These are phyloP conservation scores for Neotoma lepida DNA, from an alignment of 2,113 vertebrate species.

Conservation along the genomic window DNA sequence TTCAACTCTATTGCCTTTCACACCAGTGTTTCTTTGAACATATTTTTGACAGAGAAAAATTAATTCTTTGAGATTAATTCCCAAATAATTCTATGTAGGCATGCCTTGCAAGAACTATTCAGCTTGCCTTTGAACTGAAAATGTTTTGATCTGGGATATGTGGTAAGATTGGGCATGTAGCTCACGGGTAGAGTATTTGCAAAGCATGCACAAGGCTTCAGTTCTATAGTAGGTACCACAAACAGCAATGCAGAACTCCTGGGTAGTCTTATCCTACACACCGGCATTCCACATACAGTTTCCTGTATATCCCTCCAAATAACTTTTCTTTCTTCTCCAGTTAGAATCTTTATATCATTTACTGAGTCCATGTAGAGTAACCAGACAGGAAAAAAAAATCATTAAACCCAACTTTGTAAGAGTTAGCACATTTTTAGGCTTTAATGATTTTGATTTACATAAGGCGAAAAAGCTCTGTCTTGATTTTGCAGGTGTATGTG, in stretches of 20 bases:
- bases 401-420: constrained; percentile 6
- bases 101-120: neutral
- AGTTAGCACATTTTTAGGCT: constrained; percentile 39
- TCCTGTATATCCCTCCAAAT: neutral
- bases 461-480: neutral
- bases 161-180: neutral
- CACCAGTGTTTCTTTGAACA: constrained; percentile 37
- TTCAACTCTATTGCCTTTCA: constrained; percentile 52
- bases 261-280: neutral
- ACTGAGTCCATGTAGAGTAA: constrained; percentile 16
- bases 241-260: neutral
- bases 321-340: neutral
- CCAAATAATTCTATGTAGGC: constrained; percentile 31
- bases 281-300: neutral
- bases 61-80: constrained; percentile 64
- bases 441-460: neutral
- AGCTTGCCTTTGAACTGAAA: constrained; percentile 37
- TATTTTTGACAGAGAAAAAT: constrained; percentile 55
- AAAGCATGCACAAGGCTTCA: neutral
- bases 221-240: neutral
- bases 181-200: neutral
- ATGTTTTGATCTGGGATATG: constrained; percentile 18
- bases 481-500: neutral
- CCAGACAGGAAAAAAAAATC: neutral
- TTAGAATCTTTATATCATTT: constrained; percentile 8